phyloP scores from a whole-genome alignment of 2,888 invertebrate genomes.

The Orthonychiurus folsomi region DNA sequence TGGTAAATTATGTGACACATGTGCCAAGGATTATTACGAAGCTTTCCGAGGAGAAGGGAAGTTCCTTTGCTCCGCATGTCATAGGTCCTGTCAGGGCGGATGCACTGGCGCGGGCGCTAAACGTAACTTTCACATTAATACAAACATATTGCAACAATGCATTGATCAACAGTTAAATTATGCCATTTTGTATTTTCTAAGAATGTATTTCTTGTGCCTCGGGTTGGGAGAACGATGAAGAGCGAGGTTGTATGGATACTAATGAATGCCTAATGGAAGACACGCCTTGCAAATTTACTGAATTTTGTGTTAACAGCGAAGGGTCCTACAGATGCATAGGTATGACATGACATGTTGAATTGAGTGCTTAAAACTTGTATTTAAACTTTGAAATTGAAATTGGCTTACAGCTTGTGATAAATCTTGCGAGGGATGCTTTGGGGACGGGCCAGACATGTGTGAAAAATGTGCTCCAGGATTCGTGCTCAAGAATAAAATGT shows the following conservation, averaged over 20 bases:
- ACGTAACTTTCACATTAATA: constrained; percentile 46
- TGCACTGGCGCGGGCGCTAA: constrained; percentile 66
- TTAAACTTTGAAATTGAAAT: not conserved
- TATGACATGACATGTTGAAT: constrained; percentile 38
- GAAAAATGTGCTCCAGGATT: constrained; percentile 66
- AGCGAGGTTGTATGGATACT: constrained; percentile 70
- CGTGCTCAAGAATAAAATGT: constrained; percentile 62
- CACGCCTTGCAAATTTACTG: constrained; percentile 51
- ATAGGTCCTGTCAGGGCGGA: constrained; percentile 64
- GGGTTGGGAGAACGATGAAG: constrained; percentile 66
- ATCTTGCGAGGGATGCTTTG: constrained; percentile 72
- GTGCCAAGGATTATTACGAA: constrained; percentile 62
- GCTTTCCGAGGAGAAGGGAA: constrained; percentile 65
- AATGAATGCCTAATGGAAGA: constrained; percentile 66
- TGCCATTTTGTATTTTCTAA: constrained; percentile 28
- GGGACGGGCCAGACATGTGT: constrained; percentile 89
- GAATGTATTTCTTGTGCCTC: constrained; percentile 56
- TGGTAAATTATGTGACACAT: constrained; percentile 69
- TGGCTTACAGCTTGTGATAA: constrained; percentile 60
- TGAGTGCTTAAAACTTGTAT: not conserved
- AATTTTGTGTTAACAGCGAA: constrained; percentile 82
- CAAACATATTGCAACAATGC: not conserved
- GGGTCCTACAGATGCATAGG: constrained; percentile 69
- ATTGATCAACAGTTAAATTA: constrained; percentile 8
- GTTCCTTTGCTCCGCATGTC: constrained; percentile 67